Base-by-base conservation (phyloP, 2,888 invertebrate species). In the Blastobasis lacticolella region DNA sequence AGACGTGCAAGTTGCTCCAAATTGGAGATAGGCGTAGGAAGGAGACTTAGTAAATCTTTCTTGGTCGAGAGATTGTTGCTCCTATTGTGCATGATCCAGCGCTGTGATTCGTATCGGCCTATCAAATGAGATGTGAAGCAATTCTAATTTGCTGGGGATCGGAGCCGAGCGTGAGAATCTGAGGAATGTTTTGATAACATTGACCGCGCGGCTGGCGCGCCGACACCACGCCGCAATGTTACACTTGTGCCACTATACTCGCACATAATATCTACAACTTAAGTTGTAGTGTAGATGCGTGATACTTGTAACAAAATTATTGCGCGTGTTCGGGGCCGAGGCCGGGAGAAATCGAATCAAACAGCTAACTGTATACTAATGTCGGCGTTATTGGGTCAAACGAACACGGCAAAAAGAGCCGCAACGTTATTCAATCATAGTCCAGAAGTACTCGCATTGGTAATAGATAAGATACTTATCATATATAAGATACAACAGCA, bases 271-370 rank as follows among this genome's bases (percentile, higher is more conserved):
- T 23, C 23, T 23, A 23, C 23, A 23, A 23, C 23, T 23, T 23
- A 23, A 23, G 23, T 23, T 23, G 23, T 23, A 23, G 23, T 23
- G 23, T 42, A 42, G 10, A 10, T 49, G 73, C 73, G 73, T 73
- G 73, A 67, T 71, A 63, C 71, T 72, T 71, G 23, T 72, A 75
- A 70, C 62, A 62, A 63, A 60, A 56, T 60, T 57, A 57, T 53
- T 55, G 61, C 74, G 77, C 79, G 75, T 79, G 77, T 71, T 69
- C 63, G 71, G 69, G 74, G 78, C 69, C 81, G 80, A 75, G 79
- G 83, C 71, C 74, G 61, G 78, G 83, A 76, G 85, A 86, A 85
- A 88, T 83, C 87, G 79, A 73, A 70, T 69, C 59, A 67, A 67
- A 69, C 59, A 37, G 23, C 37, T 50, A 54, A 54, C 51, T 49